Percentiles rank a stretch among this genome's conserved stretches.
These are phyloP conservation scores for Piaya cayana DNA, from an alignment of 2,113 vertebrate species.

Conservation along the genomic window DNA sequence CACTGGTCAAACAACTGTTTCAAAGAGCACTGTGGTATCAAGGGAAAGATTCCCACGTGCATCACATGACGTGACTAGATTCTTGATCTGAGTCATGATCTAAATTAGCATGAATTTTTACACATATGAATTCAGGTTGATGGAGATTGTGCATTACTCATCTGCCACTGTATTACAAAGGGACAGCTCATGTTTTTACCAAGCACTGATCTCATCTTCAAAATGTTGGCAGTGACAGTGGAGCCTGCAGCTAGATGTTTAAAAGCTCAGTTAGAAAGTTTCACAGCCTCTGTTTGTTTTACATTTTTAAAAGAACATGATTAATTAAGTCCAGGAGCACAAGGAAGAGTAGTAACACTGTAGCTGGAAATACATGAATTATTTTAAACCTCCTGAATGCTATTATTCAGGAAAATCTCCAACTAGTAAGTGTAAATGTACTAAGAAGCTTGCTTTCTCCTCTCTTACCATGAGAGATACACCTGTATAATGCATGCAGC, in stretches of 20 bases:
- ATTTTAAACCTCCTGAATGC: constrained; percentile 11
- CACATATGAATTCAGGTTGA: background rate
- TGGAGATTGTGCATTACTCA: background rate
- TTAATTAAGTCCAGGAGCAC: constrained; percentile 11
- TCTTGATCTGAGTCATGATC: background rate
- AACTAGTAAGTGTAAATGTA: background rate
- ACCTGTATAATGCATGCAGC: background rate
- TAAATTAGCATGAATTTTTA: background rate
- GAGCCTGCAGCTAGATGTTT: background rate
- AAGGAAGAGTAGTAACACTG: background rate
- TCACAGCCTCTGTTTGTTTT: background rate
- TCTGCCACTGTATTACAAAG: background rate
- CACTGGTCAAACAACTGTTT: background rate
- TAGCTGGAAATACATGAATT: background rate
- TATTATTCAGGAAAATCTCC: constrained; percentile 7
- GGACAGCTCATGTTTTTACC: background rate
- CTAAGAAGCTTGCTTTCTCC: background rate
- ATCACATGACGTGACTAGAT: background rate
- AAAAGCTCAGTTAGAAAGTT: background rate
- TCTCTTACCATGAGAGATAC: background rate
- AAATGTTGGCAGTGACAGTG: background rate
- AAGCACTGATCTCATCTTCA: background rate
- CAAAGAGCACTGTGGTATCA: background rate
- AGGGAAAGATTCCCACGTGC: background rate
- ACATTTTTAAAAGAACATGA: constrained; percentile 12